Evolutionary conservation across 2,797 vertebrate genomes (phyloP), one percentile per base, ranked within the genome.

Genomic region (Clarias laeviceps): DNA sequence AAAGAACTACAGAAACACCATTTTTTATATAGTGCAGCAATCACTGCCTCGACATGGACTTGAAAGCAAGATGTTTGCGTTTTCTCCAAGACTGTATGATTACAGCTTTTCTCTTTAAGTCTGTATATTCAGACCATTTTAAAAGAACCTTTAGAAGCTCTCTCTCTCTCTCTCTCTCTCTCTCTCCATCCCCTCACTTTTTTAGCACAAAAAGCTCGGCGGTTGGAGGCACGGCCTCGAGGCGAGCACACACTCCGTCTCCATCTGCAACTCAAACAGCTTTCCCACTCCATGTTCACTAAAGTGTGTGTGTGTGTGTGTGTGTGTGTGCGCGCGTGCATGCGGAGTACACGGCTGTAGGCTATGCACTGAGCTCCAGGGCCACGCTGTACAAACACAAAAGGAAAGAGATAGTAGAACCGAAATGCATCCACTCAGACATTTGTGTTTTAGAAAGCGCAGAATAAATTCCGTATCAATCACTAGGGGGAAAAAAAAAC

Each of bases 241-340:
- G 86, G 89, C 59, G 64, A 85, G 82, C 59, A 80, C 86, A 88
- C 82, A 86, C 82, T 87, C 87, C 70, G 70, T 74, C 87, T 88
- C 88, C 89, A 87, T 88, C 89, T 90, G 87, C 89, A 87, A 87
- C 87, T 86, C 86, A 87, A 87, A 90, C 82, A 86, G 86, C 86
- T 87, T 84, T 90, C 82, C 80, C 76, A 80, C 89, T 88, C 84
- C 57, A 74, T 85, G 82, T 82, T 85, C 77, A 57, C 85, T 82
- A 82, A 77, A 78, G 27, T 85, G 82, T 50, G 34, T 45, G n/a
- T 64, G 24, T 17, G 70, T 81, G 70, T 84, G 45, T 83, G 85
- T 81, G 73, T 73, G 77, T 84, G 59, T 76, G 83, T 82, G 85
- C 62, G 73, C 65, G 80, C 50, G 85, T 32, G 80, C 50, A 84